These are phyloP conservation scores for Platycheirus albimanus DNA, from an alignment of 2,888 invertebrate species.

Conservation along the genomic window DNA sequence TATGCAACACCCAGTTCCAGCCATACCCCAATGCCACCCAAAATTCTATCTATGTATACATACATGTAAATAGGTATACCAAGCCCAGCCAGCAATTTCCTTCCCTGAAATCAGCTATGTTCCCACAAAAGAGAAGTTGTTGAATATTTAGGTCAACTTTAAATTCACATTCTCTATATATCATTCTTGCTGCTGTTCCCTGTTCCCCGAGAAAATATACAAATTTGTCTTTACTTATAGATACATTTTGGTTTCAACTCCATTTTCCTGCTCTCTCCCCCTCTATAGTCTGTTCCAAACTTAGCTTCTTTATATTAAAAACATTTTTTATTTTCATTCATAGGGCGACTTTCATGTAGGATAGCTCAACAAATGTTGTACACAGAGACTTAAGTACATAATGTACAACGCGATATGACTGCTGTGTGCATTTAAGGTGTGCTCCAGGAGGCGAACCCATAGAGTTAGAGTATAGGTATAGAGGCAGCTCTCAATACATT, in stretches of 20 bases:
- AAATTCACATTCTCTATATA: slow-evolving; percentile 54
- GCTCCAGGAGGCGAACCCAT: slow-evolving; percentile 1
- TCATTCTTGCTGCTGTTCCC: not conserved
- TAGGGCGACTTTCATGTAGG: not conserved
- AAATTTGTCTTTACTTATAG: slow-evolving; percentile 1
- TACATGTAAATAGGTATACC: too few relatives aligned
- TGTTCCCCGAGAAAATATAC: not conserved
- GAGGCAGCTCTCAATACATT: slow-evolving; percentile 22
- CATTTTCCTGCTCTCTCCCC: not conserved
- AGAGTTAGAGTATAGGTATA: not conserved
- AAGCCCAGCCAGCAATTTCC: slow-evolving; percentile 39
- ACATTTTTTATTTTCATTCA: slow-evolving; percentile 36
- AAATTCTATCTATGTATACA: not conserved
- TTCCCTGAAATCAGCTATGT: slow-evolving; percentile 4
- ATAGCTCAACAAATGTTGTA: not conserved
- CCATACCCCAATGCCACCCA: slow-evolving; percentile 26
- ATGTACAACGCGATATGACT: slow-evolving; percentile 1
- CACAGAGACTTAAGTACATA: slow-evolving; percentile 10
- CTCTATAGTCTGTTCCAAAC: slow-evolving; percentile 36
- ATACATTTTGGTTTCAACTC: not conserved
- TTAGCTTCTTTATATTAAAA: slow-evolving; percentile 42
- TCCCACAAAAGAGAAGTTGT: slow-evolving; percentile 49
- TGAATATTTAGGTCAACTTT: slow-evolving; percentile 70
- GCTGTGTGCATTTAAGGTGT: slow-evolving; percentile 51
- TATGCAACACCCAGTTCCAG: slow-evolving; percentile 47